phyloP scores from a whole-genome alignment of 2,797 vertebrate genomes.

The Syndactyla subalaris region DNA sequence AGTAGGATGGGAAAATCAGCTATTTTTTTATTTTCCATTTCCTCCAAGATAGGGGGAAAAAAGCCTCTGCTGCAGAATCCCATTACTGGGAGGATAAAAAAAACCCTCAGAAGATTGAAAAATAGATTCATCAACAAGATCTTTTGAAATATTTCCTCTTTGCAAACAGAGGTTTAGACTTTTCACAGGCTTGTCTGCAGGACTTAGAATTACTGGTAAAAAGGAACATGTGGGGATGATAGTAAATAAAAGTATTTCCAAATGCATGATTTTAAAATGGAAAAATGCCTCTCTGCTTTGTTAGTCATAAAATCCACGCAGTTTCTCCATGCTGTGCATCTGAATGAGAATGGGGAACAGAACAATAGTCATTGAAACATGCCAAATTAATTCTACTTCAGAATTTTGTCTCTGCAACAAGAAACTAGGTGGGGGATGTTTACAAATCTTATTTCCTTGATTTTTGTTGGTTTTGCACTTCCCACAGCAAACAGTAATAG shows the following conservation, averaged over 20 bases:
- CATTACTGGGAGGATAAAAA: background rate
- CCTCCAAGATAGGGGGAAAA: background rate
- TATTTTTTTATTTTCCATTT: background rate
- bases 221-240: background rate
- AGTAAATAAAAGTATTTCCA: constrained; percentile 8
- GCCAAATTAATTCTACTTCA: constrained; percentile 14
- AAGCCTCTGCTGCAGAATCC: background rate
- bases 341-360: background rate
- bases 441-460: background rate
- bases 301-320: constrained; percentile 1
- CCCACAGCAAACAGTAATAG: background rate
- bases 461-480: background rate
- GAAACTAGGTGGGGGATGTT: background rate
- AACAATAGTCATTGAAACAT: constrained; percentile 25
- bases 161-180: background rate
- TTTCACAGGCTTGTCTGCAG: background rate
- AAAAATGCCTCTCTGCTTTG: background rate
- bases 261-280: background rate
- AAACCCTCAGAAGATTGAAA: background rate
- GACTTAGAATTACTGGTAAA: background rate
- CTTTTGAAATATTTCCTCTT: background rate
- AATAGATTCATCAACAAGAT: background rate
- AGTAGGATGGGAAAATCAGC: background rate
- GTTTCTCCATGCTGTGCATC: background rate
- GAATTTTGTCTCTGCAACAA: background rate